Conservation (phyloP, 2,113 vertebrate genomes). For the Nothocercus nigrocapillus region DNA sequence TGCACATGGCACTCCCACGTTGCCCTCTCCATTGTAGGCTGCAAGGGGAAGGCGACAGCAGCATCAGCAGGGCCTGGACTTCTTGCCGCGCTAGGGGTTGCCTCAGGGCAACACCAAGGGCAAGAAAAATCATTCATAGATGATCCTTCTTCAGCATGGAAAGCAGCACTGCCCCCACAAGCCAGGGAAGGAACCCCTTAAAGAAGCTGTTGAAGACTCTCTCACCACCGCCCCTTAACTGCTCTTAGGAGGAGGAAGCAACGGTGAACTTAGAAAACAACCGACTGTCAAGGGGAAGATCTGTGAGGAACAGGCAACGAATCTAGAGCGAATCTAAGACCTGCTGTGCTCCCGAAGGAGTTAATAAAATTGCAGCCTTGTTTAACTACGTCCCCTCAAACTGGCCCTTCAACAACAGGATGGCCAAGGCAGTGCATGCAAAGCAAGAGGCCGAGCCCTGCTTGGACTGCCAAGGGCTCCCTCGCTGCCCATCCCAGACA, state of each 20-base stretch:
- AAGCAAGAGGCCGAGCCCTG: constrained; percentile 1
- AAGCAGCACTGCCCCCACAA: not conserved
- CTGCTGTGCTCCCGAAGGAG: not conserved
- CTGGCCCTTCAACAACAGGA: not conserved
- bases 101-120: not conserved
- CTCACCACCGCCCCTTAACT: not conserved
- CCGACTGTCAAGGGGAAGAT: not conserved
- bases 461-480: constrained; percentile 17
- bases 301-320: not conserved
- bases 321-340: not conserved
- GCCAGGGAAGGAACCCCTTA: rapidly evolving
- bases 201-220: not conserved
- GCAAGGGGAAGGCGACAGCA: not conserved
- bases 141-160: not conserved
- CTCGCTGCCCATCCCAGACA: not conserved
- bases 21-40: too few species aligned
- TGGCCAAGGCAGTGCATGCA: constrained; percentile 20
- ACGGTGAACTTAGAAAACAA: not conserved
- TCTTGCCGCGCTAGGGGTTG: not conserved
- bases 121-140: not conserved
- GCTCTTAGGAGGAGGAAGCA: not conserved
- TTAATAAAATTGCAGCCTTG: constrained; percentile 11
- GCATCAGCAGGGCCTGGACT: not conserved
- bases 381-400: constrained; percentile 40
- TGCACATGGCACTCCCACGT: rapidly evolving